Base-by-base conservation (phyloP, 2,113 vertebrate genomes). In the Salvator merianae region DNA sequence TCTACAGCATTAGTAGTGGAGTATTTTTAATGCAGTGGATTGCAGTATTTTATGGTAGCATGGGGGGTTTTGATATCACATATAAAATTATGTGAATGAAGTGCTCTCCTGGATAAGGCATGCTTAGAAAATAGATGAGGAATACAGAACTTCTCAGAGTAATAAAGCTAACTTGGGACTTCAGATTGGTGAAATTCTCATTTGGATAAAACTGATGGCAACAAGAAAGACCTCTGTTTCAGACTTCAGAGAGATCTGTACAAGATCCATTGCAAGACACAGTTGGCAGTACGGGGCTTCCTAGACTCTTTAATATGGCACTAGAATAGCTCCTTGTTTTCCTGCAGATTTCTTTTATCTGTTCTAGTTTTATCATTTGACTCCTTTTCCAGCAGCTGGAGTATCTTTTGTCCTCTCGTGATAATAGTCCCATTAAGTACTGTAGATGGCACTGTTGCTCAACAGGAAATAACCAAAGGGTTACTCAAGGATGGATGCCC, bases 391-490 rank as follows among this genome's bases (percentile, higher is more conserved):
- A 22, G 55, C 1, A 32, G 3, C 13, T 16, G 50, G 53, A 5
- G 3, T 20, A 32, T 22, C 32, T 81, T 81, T 32, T 36, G 40
- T 22, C 75, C 43, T 47, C 13, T 77, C 20, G 9, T 40, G 28
- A 26, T 10, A 81, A 28, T 40, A n/a, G 40, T 12, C 0, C 0
- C 9, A 40, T 0, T 0, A 55, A 55, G 14, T 36, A 40, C 32
- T 8, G 81, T 8, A 28, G 78, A 1, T 65, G 68, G 32, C 59
- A 34, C 38, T 0, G 22, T 59, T 77, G 84, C 73, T 96, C 91
- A 96, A 91, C 95, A 96, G 7, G 95, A 95, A 82, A 96, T 91
- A 76, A 95, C 85, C 72, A 95, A 87, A 0, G 94, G 40, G 59
- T 90, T 94, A 30, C 88, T 70, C 73, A 96, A 85, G 5, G 95